phyloP scores from a whole-genome alignment of 37 sponge, comb jelly and placozoan species.

The Geodia barretti region DNA sequence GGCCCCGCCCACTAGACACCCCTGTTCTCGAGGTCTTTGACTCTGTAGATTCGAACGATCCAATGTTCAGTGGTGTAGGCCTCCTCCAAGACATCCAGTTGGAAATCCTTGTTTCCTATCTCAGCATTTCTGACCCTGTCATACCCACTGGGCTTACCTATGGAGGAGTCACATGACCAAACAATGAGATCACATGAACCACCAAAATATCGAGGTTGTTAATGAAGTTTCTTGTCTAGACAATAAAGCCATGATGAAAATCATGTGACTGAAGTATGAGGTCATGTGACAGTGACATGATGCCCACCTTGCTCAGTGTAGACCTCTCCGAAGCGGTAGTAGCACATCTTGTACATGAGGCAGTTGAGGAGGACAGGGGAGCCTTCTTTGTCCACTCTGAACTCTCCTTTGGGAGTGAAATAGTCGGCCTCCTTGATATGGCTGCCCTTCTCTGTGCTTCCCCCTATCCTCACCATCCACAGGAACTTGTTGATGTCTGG shows the following conservation, averaged over 20 bases:
- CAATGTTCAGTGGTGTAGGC: conserved; percentile 99
- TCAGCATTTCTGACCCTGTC: conserved; percentile 97
- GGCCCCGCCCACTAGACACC: conserved; percentile 47
- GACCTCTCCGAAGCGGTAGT: conserved; percentile 95
- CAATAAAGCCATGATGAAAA: too few relatives aligned
- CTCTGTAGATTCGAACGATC: conserved; percentile 98
- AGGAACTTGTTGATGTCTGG: conserved; percentile 98
- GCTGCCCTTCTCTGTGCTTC: conserved; percentile 90
- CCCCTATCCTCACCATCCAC: conserved; percentile 99
- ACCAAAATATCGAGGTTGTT: too few relatives aligned
- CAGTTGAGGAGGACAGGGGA: conserved; percentile 93
- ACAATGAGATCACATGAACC: too few relatives aligned
- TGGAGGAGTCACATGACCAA: background rate
- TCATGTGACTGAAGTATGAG: background rate
- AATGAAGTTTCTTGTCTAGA: too few relatives aligned
- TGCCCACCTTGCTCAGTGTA: conserved; percentile 88
- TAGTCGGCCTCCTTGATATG: conserved; percentile 97
- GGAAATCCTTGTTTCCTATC: conserved; percentile 99
- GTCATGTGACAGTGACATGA: background rate
- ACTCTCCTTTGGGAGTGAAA: conserved; percentile 97
- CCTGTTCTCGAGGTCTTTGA: conserved; percentile 92
- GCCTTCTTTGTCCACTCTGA: conserved; percentile 95
- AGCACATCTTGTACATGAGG: conserved; percentile 99
- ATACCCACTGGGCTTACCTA: conserved; percentile 96
- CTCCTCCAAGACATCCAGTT: conserved; percentile 98